phyloP scores from a whole-genome alignment of 2,888 invertebrate species.

The Nebria salina region DNA sequence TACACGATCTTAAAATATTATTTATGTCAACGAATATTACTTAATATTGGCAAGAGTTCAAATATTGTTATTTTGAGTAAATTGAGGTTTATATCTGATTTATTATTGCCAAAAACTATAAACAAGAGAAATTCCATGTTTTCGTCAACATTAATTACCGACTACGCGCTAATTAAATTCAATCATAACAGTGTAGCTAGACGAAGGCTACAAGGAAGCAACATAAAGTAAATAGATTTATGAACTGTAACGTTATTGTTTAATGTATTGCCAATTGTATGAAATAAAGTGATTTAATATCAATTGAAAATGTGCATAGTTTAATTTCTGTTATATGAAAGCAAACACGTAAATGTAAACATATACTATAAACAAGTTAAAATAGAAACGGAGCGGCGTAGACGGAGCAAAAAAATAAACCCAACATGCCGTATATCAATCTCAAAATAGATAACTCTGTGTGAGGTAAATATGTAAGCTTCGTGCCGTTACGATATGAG shows the following conservation, averaged over 20 bases:
- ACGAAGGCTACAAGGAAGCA: neutral
- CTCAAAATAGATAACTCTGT: constrained; percentile 36
- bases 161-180: neutral
- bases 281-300: neutral
- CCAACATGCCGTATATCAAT: constrained; percentile 34
- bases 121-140: neutral
- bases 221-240: neutral
- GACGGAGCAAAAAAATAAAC: constrained; percentile 8
- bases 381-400: constrained; percentile 35
- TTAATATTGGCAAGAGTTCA: constrained; percentile 13
- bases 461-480: constrained; percentile 18
- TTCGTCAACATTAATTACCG: neutral
- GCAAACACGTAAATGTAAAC: constrained; percentile 23
- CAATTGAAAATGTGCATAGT: neutral
- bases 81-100: neutral
- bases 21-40: neutral
- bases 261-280: neutral
- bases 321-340: neutral
- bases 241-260: neutral
- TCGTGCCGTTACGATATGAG: neutral
- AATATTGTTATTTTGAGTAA: constrained; percentile 2
- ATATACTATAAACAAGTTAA: constrained; percentile 35
- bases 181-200: neutral
- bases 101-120: constrained; percentile 1
- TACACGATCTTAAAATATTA: neutral